Conservation (phyloP, 2,797 vertebrate genomes). For the Heterohyrax brucei region DNA sequence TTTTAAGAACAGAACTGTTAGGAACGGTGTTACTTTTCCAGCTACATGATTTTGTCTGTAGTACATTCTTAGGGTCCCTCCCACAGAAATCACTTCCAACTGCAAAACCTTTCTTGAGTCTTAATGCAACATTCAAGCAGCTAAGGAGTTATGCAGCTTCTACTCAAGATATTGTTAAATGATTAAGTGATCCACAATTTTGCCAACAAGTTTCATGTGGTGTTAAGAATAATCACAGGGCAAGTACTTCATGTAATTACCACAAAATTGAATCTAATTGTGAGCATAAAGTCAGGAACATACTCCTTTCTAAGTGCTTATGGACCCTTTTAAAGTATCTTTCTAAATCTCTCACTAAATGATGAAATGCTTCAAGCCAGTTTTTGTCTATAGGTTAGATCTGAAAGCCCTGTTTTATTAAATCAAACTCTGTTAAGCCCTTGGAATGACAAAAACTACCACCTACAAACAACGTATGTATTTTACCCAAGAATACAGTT, state of each 20-base stretch:
- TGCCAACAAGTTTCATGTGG: slow-evolving; percentile 51
- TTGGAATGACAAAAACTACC: slow-evolving; percentile 49
- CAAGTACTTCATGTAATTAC: slow-evolving; percentile 68
- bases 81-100: slow-evolving; percentile 41
- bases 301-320: slow-evolving; percentile 60
- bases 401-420: slow-evolving; percentile 70
- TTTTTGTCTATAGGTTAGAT: slow-evolving; percentile 49
- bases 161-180: background rate
- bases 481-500: slow-evolving; percentile 40
- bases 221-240: slow-evolving; percentile 65
- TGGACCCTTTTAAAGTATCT: slow-evolving; percentile 19
- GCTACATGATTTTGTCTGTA: slow-evolving; percentile 38
- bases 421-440: slow-evolving; percentile 54
- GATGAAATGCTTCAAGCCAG: slow-evolving; percentile 29
- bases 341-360: slow-evolving; percentile 62
- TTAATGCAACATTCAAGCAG: slow-evolving; percentile 52
- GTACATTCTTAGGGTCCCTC: background rate
- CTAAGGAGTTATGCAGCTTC: slow-evolving; percentile 20
- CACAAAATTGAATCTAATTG: slow-evolving; percentile 60
- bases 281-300: slow-evolving; percentile 58
- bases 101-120: slow-evolving; percentile 51
- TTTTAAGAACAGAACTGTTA: slow-evolving; percentile 16
- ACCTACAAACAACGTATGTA: slow-evolving; percentile 58
- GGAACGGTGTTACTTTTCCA: background rate
- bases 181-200: slow-evolving; percentile 68